A percentile compares a stretch with the other conserved stretches of the same genome.
These are phyloP conservation scores for Typhlichthys eigenmanni DNA, from an alignment of 2,797 vertebrate species.

Conservation along the genomic window DNA sequence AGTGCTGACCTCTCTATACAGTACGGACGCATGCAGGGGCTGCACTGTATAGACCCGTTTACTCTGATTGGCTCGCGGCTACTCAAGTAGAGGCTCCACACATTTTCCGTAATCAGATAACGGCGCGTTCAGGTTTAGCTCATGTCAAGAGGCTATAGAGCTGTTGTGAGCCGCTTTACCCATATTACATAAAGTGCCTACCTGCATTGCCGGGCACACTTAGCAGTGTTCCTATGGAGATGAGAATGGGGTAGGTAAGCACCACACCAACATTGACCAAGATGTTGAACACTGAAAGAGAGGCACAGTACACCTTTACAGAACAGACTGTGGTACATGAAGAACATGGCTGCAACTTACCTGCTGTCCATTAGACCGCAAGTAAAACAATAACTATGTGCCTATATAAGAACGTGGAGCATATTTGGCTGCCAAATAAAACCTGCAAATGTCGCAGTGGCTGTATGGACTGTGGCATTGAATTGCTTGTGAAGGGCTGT, in stretches of 20 bases:
- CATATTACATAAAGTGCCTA: constrained; percentile 47
- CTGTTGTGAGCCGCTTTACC: not conserved
- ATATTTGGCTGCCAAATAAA: too few relatives aligned
- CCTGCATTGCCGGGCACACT: constrained; percentile 98
- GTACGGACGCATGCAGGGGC: constrained; percentile 15
- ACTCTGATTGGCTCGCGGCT: constrained; percentile 7
- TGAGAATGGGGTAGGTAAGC: constrained; percentile 95
- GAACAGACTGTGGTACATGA: too few relatives aligned
- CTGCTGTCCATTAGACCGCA: too few relatives aligned
- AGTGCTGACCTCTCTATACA: constrained; percentile 59
- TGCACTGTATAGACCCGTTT: constrained; percentile 18
- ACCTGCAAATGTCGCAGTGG: too few relatives aligned
- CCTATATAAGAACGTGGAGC: too few relatives aligned
- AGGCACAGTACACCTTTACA: not conserved
- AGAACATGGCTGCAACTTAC: too few relatives aligned
- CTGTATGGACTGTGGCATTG: too few relatives aligned
- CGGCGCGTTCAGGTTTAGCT: not conserved
- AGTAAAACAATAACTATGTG: too few relatives aligned
- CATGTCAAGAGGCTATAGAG: not conserved
- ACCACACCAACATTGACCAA: constrained; percentile 94
- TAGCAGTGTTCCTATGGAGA: constrained; percentile 97
- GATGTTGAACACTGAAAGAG: constrained; percentile 90
- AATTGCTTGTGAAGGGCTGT: too few relatives aligned
- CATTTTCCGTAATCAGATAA: constrained; percentile 12
- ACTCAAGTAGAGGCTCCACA: not conserved